Evolutionary conservation across 2,888 invertebrate species (phyloP).

Genomic region (Hedychridium roseum): DNA sequence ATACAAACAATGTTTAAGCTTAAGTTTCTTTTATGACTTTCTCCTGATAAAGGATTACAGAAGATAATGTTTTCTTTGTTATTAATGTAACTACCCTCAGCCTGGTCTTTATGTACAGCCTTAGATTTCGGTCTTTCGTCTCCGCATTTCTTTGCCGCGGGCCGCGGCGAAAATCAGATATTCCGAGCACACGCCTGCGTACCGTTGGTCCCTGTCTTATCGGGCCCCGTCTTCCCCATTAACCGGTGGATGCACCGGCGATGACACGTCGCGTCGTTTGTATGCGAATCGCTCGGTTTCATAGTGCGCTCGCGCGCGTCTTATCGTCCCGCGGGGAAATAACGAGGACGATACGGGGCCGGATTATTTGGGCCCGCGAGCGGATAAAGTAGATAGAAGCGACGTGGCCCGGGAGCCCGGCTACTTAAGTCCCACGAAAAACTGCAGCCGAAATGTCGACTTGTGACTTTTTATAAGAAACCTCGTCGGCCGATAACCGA

Average conservation of each 20-base stretch:
- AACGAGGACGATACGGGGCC: constrained; percentile 26
- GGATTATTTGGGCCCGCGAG: constrained; percentile 22
- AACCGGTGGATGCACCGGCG: constrained; percentile 23
- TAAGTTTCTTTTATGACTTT: too few relatives aligned
- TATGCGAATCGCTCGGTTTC: constrained; percentile 32
- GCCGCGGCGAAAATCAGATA: too few relatives aligned
- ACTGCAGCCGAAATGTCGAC: neutral
- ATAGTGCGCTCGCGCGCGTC: constrained; percentile 1
- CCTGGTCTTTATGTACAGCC: too few relatives aligned
- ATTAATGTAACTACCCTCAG: too few relatives aligned
- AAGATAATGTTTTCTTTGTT: too few relatives aligned
- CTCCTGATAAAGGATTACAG: too few relatives aligned
- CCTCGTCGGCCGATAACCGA: too few relatives aligned
- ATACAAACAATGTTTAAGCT: too few relatives aligned
- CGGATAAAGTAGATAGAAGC: constrained; percentile 7
- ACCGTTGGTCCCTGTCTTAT: neutral
- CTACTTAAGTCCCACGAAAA: too few relatives aligned
- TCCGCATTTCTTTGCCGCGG: too few relatives aligned
- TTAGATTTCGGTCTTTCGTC: too few relatives aligned
- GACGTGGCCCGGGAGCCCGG: neutral
- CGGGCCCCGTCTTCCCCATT: constrained; percentile 29
- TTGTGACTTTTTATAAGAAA: neutral
- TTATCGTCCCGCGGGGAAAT: constrained; percentile 22
- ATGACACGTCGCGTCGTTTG: constrained; percentile 31
- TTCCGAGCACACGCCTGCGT: neutral